Conservation (phyloP, 2,888 invertebrate genomes). For the Iselma pallidipennis region DNA sequence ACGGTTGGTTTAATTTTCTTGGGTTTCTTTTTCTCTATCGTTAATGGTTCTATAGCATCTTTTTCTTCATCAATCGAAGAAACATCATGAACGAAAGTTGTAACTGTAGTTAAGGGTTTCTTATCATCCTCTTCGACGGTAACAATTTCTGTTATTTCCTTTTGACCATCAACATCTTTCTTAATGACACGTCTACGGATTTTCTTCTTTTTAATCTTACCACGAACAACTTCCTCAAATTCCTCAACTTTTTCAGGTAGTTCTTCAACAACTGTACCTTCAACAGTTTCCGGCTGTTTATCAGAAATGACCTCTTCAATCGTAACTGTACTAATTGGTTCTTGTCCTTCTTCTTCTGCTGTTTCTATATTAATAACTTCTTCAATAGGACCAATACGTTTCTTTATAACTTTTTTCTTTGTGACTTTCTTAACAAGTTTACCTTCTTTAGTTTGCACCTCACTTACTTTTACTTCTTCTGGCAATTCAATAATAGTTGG, state of each 20-base stretch:
- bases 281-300: slow-evolving; percentile 23
- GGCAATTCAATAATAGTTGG: slow-evolving; percentile 46
- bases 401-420: slow-evolving; percentile 40
- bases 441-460: slow-evolving; percentile 29
- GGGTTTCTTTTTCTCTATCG: slow-evolving; percentile 27
- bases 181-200: slow-evolving; percentile 57
- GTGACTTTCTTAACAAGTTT: slow-evolving; percentile 38
- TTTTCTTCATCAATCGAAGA: slow-evolving; percentile 19
- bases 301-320: slow-evolving; percentile 32
- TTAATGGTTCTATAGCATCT: slow-evolving; percentile 22
- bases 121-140: slow-evolving; percentile 27
- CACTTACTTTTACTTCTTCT: slow-evolving; percentile 39
- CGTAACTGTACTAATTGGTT: slow-evolving; percentile 38
- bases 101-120: slow-evolving; percentile 21
- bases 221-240: slow-evolving; percentile 32
- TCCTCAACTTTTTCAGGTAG: slow-evolving; percentile 49
- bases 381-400: slow-evolving; percentile 37
- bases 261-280: slow-evolving; percentile 33
- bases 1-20: slow-evolving; percentile 22
- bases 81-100: neutral
- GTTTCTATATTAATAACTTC: slow-evolving; percentile 42
- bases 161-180: slow-evolving; percentile 51
- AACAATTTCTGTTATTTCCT: slow-evolving; percentile 47
- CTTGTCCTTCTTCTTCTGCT: slow-evolving; percentile 31
- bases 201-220: slow-evolving; percentile 45